phyloP scores from a whole-genome alignment of 2,888 invertebrate genomes.

The Philonicus albiceps region DNA sequence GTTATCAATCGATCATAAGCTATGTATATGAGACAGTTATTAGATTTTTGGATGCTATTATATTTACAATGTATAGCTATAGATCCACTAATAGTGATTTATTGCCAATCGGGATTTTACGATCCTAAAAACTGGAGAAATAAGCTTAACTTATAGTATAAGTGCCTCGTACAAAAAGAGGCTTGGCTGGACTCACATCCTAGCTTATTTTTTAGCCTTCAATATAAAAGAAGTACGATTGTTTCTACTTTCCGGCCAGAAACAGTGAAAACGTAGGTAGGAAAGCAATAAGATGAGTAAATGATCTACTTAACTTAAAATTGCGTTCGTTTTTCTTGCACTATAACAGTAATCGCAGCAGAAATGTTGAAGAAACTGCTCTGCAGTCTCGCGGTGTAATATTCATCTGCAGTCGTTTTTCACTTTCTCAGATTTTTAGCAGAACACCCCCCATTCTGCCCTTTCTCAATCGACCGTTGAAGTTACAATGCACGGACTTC shows the following conservation, averaged over 20 bases:
- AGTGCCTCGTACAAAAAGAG: too few relatives aligned
- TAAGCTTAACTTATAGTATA: not conserved
- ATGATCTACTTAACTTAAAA: slow-evolving; percentile 45
- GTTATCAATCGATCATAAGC: not conserved
- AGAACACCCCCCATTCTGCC: slow-evolving; percentile 1
- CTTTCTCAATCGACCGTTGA: slow-evolving; percentile 23
- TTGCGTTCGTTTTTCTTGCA: slow-evolving; percentile 45
- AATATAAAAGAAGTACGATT: not conserved
- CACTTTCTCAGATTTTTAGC: slow-evolving; percentile 15
- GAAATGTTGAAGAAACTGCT: slow-evolving; percentile 15
- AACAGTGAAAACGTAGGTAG: slow-evolving; percentile 11
- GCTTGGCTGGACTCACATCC: not conserved
- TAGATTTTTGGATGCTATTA: not conserved
- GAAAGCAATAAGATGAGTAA: slow-evolving; percentile 44
- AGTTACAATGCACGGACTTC: slow-evolving; percentile 32
- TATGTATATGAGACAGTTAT: not conserved
- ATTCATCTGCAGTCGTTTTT: slow-evolving; percentile 40
- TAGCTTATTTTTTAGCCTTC: not conserved
- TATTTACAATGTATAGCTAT: not conserved
- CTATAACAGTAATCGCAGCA: slow-evolving; percentile 21
- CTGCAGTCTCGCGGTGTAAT: slow-evolving; percentile 15
- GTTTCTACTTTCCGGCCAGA: not conserved
- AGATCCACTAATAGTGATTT: not conserved
- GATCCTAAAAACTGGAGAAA: not conserved
- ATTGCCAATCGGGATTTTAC: not conserved